Evolutionary conservation across 2,113 vertebrate species (phyloP).

Genomic region (Mus pahari): DNA sequence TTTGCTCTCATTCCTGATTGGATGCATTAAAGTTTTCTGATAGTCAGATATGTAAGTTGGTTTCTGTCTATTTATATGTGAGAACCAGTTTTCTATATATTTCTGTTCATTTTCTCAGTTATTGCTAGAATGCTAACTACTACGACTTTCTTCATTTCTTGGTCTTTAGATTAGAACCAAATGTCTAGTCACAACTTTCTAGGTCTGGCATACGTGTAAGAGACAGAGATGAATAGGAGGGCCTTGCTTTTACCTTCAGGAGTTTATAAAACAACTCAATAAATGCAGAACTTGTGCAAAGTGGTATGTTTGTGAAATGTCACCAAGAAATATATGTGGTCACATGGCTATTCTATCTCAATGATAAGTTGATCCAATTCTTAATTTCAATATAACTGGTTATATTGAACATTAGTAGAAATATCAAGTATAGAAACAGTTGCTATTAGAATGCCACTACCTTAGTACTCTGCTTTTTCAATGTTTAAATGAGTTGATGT

Average conservation of each 20-base stretch:
- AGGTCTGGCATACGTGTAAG: not conserved
- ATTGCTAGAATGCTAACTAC: not conserved
- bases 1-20: not conserved
- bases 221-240: not conserved
- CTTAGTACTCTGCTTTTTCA: not conserved
- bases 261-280: not conserved
- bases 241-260: not conserved
- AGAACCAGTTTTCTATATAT: not conserved
- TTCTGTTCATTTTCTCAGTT: not conserved
- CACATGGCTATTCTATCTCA: not conserved
- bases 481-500: not conserved
- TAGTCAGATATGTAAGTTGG: not conserved
- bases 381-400: not conserved
- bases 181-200: not conserved
- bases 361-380: not conserved
- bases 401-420: not conserved
- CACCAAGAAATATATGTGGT: not conserved
- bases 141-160: not conserved
- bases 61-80: not conserved
- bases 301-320: not conserved
- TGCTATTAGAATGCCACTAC: not conserved
- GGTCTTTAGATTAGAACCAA: not conserved
- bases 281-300: not conserved
- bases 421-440: not conserved
- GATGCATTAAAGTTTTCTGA: not conserved